Evolutionary conservation across 2,888 invertebrate genomes (phyloP).

Genomic region (Amorpha juglandis): DNA sequence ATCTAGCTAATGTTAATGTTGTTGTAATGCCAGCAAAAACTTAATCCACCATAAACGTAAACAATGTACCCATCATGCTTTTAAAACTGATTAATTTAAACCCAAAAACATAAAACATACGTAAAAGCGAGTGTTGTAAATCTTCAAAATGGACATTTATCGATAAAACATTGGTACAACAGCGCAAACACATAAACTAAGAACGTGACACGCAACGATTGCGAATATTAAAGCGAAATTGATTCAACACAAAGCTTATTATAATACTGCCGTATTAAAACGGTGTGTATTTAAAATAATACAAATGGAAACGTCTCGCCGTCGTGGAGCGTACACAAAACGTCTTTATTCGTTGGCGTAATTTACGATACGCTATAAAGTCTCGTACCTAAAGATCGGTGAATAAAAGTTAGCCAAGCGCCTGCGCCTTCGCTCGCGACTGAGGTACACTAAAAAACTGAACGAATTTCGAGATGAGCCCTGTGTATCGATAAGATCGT

Average conservation of each 20-base stretch:
- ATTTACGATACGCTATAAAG: slow-evolving; percentile 77
- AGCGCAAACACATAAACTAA: slow-evolving; percentile 40
- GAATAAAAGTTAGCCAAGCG: slow-evolving; percentile 73
- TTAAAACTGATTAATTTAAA: slow-evolving; percentile 22
- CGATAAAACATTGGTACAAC: slow-evolving; percentile 30
- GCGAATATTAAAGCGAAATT: slow-evolving; percentile 62
- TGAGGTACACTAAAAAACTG: slow-evolving; percentile 23
- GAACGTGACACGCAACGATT: slow-evolving; percentile 45
- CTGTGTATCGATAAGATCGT: background rate
- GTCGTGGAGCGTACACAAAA: slow-evolving; percentile 68
- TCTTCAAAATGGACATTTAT: slow-evolving; percentile 34
- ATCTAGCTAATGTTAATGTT: too few species aligned
- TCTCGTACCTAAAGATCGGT: slow-evolving; percentile 71
- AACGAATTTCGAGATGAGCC: slow-evolving; percentile 21
- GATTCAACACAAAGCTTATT: slow-evolving; percentile 72
- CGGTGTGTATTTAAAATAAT: slow-evolving; percentile 72
- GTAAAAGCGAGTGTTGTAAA: slow-evolving; percentile 34
- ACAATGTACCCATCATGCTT: slow-evolving; percentile 9
- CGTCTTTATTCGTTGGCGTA: slow-evolving; percentile 74
- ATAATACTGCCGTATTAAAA: slow-evolving; percentile 60
- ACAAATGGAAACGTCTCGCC: slow-evolving; percentile 74
- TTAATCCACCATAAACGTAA: slow-evolving; percentile 17
- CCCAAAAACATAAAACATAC: slow-evolving; percentile 22
- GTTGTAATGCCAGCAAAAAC: too few species aligned
- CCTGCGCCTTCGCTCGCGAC: slow-evolving; percentile 55